Evolutionary conservation across 2,797 vertebrate genomes (phyloP), one percentile per base, ranked within the genome.

Genomic region (Bradypodion ventrale): DNA sequence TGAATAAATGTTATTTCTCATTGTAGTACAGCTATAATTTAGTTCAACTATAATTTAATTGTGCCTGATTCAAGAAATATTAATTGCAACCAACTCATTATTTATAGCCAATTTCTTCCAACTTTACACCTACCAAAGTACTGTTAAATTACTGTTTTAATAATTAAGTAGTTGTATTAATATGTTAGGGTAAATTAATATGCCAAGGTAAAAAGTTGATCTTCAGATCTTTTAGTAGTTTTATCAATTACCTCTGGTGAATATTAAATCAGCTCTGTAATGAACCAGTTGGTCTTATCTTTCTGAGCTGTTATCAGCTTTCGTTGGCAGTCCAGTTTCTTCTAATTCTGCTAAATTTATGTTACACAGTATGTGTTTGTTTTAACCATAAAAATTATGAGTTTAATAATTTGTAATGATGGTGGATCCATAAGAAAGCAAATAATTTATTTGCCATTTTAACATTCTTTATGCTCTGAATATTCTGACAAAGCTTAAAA

Each of bases 261-360:
- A 66, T 32, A 29, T 75, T 80, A 68, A 68, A 68, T 49, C 60
- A 75, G 32, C 44, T 62, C 62, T 65, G 25, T 29, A 12, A 76
- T 35, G 29, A 62, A 35, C 5, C 19, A 62, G 9, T 32, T 89
- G 4, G 0, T 1, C 82, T 79, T 56, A 37, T 80, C 46, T 85
- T 90, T 84, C 59, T 60, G 10, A 84, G 63, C 21, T 29, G 60
- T 90, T 4, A 25, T 21, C 13, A 13, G 1, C 23, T 40, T 25
- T 85, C 74, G 4, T 74, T 25, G 56, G 1, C 46, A 23, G 2
- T 52, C 27, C 40, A 65, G 10, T 35, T 78, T 73, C 83, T 73
- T 69, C 80, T 25, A 8, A 0, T 63, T 83, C 52, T 87, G 4
- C 63, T 90, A 69, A 78, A 78, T 59, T 85, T 83, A 78, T 25